Base-by-base conservation (phyloP, 37 sponge, comb jelly and placozoan species). In the Cliona cf. orientalis region DNA sequence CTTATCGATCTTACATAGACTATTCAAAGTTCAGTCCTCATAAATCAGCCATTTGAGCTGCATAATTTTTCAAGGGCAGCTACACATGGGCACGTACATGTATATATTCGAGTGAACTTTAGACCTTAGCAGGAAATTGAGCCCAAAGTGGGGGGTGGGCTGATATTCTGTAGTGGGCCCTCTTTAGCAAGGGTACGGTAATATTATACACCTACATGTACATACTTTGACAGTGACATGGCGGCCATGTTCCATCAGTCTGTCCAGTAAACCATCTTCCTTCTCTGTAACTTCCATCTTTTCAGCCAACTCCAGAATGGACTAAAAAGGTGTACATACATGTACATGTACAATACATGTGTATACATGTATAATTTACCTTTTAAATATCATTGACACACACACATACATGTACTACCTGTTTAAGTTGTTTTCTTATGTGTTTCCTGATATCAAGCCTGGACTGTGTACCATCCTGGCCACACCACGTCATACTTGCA, bases 391-490 rank as follows among this genome's bases (percentile, higher is more conserved):
- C 53, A 49, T 49, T 9, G 53, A 49, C 53, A 49, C 53, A 9
- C 14, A 29, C 23, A 36, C 53, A 19, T 31, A 49, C 2, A 28
- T 26, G 4, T 7, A 72, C 63, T 5, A 84, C 84, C 22, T 84
- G 25, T 64, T 44, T 84, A 26, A 34, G 39, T 12, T 44, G n/a
- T 28, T 66, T 61, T 4, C 84, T 43, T 28, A 84, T 74, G n/a
- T 34, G 25, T 46, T 37, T 84, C 58, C 84, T 42, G 21, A 84
- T 0, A 39, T 84, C 84, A 2, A 84, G 55, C 40, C 25, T 75
- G 25, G 32, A 28, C 12, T 65, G 68, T 9, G 68, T 17, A 2
- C 84, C 84, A 63, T 84, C 69, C 22, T 11, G 35, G 26, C 69
- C 76, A 74, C 75, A 84, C 69, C 69, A 84, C 42, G 65, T 69